Evolutionary conservation across 2,888 invertebrate genomes (phyloP).

Genomic region (Sarcophaga caerulescens): DNA sequence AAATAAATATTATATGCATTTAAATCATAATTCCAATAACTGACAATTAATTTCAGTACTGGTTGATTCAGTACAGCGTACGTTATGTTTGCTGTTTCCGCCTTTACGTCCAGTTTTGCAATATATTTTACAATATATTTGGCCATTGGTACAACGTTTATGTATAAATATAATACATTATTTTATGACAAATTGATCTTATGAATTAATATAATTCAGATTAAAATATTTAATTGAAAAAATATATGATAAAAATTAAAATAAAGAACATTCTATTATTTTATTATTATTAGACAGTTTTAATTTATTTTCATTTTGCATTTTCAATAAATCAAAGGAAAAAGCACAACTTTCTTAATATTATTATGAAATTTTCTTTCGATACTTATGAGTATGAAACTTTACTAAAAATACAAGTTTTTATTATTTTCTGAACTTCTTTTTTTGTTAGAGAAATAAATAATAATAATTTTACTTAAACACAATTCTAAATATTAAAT

Average conservation of each 20-base stretch:
- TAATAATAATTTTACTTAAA: too few relatives aligned
- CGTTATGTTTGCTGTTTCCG: constrained; percentile 76
- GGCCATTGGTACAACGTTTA: constrained; percentile 76
- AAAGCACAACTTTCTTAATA: too few relatives aligned
- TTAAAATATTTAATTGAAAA: not conserved
- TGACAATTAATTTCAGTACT: constrained; percentile 76
- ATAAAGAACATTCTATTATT: too few relatives aligned
- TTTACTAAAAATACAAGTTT: too few relatives aligned
- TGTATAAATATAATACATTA: constrained; percentile 75
- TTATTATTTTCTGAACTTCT: not conserved
- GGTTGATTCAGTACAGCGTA: constrained; percentile 74
- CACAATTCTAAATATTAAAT: not conserved
- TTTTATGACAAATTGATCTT: constrained; percentile 73
- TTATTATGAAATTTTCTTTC: too few relatives aligned
- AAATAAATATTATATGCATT: constrained; percentile 54
- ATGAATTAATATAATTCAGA: constrained; percentile 23
- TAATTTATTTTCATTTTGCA: too few relatives aligned
- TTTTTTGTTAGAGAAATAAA: not conserved
- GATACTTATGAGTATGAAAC: too few relatives aligned
- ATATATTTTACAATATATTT: constrained; percentile 74
- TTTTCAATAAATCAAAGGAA: too few relatives aligned
- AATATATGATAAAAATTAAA: not conserved
- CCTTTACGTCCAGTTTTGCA: constrained; percentile 74
- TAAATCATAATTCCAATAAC: constrained; percentile 69
- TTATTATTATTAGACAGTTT: too few relatives aligned